A percentile compares a stretch with the other conserved stretches of the same genome.
Conservation (phyloP, 2,113 vertebrate genomes). For the Gasterosteus aculeatus region DNA sequence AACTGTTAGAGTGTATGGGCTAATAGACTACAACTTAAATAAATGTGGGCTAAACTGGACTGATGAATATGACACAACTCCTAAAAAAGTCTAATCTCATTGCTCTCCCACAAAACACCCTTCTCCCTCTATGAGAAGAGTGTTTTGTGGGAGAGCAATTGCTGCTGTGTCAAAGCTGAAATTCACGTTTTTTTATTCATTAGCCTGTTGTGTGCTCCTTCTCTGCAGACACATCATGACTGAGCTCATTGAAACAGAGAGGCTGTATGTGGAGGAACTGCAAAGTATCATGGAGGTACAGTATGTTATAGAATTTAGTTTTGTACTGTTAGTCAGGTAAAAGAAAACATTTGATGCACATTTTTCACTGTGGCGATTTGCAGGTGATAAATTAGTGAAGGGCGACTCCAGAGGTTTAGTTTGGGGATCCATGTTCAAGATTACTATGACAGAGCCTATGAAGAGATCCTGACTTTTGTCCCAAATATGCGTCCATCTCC, state of each 20-base stretch:
- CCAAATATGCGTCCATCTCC: neutral
- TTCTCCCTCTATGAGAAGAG: neutral
- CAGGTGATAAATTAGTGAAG: too few relatives aligned
- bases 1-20: neutral
- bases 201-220: neutral
- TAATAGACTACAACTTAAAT: neutral
- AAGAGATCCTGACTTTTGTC: too few relatives aligned
- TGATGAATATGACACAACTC: neutral
- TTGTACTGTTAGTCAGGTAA: too few relatives aligned
- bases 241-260: constrained; percentile 94
- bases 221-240: constrained; percentile 88
- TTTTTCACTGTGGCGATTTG: too few relatives aligned
- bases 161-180: neutral
- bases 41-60: too few relatives aligned
- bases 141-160: too few relatives aligned
- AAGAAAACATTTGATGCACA: too few relatives aligned
- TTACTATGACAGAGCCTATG: too few relatives aligned
- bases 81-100: constrained; percentile 20
- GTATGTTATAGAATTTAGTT: neutral
- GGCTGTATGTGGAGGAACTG: constrained; percentile 93
- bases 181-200: constrained; percentile 11
- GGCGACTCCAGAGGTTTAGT: too few relatives aligned
- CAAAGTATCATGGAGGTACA: constrained; percentile 94
- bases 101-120: neutral
- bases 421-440: too few relatives aligned